Percentiles rank a stretch among this genome's conserved stretches.
Evolutionary conservation across 1,140 invertebrate species (phyloP).

Genomic region (Armadillidium nasatum): DNA sequence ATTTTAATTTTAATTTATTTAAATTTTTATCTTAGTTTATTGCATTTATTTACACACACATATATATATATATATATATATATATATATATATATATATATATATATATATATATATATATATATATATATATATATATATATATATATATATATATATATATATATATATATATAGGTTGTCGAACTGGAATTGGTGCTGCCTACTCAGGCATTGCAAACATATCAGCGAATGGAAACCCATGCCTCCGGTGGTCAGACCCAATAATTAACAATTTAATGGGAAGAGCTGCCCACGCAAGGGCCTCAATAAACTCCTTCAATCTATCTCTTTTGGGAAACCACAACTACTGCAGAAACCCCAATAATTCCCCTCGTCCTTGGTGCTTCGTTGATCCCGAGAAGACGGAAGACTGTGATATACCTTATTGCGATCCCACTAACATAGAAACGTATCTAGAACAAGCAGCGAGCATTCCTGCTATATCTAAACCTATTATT

Average conservation of each 20-base stretch:
- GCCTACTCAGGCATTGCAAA: conserved; percentile 26
- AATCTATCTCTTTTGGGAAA: conserved; percentile 31
- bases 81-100: conserved; percentile 19
- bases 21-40: no score
- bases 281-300: neutral
- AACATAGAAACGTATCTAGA: neutral
- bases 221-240: conserved; percentile 20
- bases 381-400: conserved; percentile 55
- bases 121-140: neutral
- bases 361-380: conserved; percentile 51
- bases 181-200: conserved; percentile 27
- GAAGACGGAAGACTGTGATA: conserved; percentile 53
- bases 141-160: conserved; percentile 16
- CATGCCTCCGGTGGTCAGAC: conserved; percentile 34
- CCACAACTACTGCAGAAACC: conserved; percentile 59
- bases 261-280: conserved; percentile 32
- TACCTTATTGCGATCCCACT: conserved; percentile 23
- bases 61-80: conserved; percentile 14
- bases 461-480: neutral
- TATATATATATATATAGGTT: conserved; percentile 25
- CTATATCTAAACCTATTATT: neutral
- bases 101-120: conserved; percentile 19
- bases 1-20: no score
- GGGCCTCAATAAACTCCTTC: conserved; percentile 22
- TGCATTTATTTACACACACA: no score